Percentiles rank a stretch among this genome's conserved stretches.
phyloP scores from a whole-genome alignment of 1,140 invertebrate genomes.

The Aporrectodea caliginosa region DNA sequence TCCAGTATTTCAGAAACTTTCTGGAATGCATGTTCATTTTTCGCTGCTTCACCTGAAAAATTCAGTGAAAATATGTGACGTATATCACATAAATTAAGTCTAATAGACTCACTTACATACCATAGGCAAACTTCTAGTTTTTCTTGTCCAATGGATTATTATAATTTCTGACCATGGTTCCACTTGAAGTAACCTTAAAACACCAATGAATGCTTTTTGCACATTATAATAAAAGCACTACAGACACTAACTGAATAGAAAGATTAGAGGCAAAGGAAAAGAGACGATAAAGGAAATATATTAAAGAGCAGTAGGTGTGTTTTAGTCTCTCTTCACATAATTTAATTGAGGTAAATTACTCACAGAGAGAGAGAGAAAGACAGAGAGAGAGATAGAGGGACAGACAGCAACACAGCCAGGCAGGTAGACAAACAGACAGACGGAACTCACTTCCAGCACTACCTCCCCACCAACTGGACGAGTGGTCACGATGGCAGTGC shows the following conservation, averaged over 20 bases:
- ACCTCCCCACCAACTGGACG: conserved; percentile 49
- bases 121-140: not conserved
- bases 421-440: no score
- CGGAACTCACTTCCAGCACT: conserved; percentile 46
- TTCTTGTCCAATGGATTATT: not conserved
- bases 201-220: not conserved
- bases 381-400: no score
- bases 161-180: not conserved
- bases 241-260: no score
- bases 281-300: not conserved
- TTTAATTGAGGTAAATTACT: no score
- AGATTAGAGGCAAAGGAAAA: not conserved
- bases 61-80: no score
- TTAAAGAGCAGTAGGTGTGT: no score
- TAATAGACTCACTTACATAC: not conserved
- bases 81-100: not conserved
- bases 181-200: not conserved
- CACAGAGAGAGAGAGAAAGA: no score
- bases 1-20: conserved; percentile 45
- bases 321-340: no score
- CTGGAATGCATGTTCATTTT: conserved; percentile 47
- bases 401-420: no score
- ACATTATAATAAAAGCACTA: not conserved
- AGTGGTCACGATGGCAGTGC: conserved; percentile 47
- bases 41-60: conserved; percentile 46